A percentile compares a stretch with the other conserved stretches of the same genome.
Evolutionary conservation across 2,888 invertebrate species (phyloP).

Genomic region (Mimumesa dahlbomi): DNA sequence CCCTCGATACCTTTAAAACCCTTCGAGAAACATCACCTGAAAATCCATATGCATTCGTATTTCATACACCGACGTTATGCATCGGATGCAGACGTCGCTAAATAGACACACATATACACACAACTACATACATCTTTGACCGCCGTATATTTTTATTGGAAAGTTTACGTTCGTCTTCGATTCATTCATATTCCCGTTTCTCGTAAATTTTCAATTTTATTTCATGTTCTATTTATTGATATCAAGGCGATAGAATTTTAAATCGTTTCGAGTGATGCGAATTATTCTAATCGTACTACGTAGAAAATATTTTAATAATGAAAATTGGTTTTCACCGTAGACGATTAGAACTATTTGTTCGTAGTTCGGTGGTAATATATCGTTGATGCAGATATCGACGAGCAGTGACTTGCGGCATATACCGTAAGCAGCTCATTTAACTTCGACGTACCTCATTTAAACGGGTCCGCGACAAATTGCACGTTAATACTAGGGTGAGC

Average conservation of each 20-base stretch:
- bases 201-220: neutral
- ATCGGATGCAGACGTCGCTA: slow-evolving; percentile 5
- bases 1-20: slow-evolving; percentile 22
- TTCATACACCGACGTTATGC: neutral
- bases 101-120: slow-evolving; percentile 15
- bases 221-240: too few relatives aligned
- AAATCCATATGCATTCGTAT: slow-evolving; percentile 43
- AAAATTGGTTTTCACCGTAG: too few relatives aligned
- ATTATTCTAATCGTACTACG: too few relatives aligned
- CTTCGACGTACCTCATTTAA: slow-evolving; percentile 4
- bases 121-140: too few relatives aligned
- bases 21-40: slow-evolving; percentile 27
- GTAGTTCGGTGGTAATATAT: too few relatives aligned
- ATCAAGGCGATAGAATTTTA: too few relatives aligned
- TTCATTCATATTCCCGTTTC: neutral
- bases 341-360: too few relatives aligned
- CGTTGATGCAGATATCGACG: neutral
- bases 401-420: neutral
- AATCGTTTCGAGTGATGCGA: too few relatives aligned
- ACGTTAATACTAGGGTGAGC: slow-evolving; percentile 25
- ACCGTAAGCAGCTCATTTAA: slow-evolving; percentile 16
- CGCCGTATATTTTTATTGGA: neutral
- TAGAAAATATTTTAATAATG: too few relatives aligned
- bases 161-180: too few relatives aligned
- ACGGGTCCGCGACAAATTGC: slow-evolving; percentile 42